These are phyloP conservation scores for Spondyliosoma cantharus DNA, from an alignment of 2,797 vertebrate genomes.

Conservation along the genomic window DNA sequence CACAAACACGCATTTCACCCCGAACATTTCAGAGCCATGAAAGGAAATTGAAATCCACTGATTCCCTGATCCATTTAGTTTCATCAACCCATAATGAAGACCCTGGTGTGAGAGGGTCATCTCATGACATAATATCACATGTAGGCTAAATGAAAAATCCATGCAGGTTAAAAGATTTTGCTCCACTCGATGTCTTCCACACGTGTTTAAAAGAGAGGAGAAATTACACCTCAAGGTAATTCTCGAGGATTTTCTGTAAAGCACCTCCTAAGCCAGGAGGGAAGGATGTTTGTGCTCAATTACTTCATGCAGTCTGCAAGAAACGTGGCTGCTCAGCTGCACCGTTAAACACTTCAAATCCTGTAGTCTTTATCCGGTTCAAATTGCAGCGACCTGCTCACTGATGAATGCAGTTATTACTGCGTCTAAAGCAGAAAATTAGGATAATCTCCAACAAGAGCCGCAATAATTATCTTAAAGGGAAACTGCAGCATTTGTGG, in stretches of 20 bases:
- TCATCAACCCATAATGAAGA: no score
- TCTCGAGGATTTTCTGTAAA: slow-evolving; percentile 36
- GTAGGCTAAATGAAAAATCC: neutral
- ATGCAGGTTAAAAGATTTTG: neutral
- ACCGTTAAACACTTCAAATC: slow-evolving; percentile 53
- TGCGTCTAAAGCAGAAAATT: slow-evolving; percentile 31
- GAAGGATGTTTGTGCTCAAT: slow-evolving; percentile 23
- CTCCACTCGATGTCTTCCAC: neutral
- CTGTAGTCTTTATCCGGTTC: slow-evolving; percentile 32
- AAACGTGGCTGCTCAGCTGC: slow-evolving; percentile 43
- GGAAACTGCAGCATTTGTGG: neutral
- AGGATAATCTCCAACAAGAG: slow-evolving; percentile 28
- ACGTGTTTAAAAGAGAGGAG: neutral
- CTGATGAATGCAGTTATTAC: slow-evolving; percentile 31
- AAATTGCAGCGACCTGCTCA: slow-evolving; percentile 40
- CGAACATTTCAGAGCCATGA: neutral
- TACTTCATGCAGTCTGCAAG: slow-evolving; percentile 44
- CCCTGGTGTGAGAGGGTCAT: neutral
- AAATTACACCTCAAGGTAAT: slow-evolving; percentile 34
- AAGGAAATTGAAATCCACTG: neutral
- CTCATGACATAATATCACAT: no score
- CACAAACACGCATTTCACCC: neutral
- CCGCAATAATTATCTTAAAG: slow-evolving; percentile 23
- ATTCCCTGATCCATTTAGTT: neutral
- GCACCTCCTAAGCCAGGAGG: slow-evolving; percentile 8